Evolutionary conservation across 2,797 vertebrate genomes (phyloP), one percentile per base, ranked within the genome.

Genomic region (Mus minutoides): DNA sequence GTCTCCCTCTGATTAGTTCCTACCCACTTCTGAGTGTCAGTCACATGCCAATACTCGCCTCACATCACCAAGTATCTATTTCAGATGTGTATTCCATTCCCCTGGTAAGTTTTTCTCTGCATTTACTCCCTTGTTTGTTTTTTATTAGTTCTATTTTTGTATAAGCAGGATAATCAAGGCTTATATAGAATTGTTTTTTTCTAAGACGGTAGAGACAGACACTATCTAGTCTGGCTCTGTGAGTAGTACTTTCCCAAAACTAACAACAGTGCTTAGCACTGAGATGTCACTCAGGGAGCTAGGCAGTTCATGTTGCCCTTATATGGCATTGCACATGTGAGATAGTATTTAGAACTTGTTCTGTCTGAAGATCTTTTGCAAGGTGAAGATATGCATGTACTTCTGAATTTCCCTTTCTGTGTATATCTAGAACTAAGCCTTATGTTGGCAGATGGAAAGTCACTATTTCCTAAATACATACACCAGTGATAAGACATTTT

Each of bases 141-240:
- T 91, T 60, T 79, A 90, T 92, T 92, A 90, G 46, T 90, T 96
- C 89, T 96, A 71, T 64, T 94, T 97, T 88, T 58, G 77, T 90
- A 84, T 90, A 54, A 88, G 60, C 54, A 94, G 26, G 49, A 93
- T 40, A 94, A 92, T 49, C 76, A 89, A 83, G 46, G 29, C 49
- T 90, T 67, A 19, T 79, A 24, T 96, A 88, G 21, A 78, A 89
- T 87, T 90, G 71, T 76, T 75, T 88, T 96, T 93, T 82, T 82
- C 91, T 94, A 56, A 40, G 69, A 92, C 91, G 75, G 86, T 89
- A 71, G 89, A 92, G 91, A 92, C 71, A 95, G 83, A 43, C 29
- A 49, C n/a, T 43, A 58, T 86, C 52, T 92, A 90, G 73, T 62
- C 80, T 60, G 79, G 16, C 43, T 95, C 19, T 92, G 2, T 56